A percentile compares a stretch with the other conserved stretches of the same genome.
These are phyloP conservation scores for Oncorhynchus masou DNA, from an alignment of 2,113 vertebrate genomes.

Conservation along the genomic window DNA sequence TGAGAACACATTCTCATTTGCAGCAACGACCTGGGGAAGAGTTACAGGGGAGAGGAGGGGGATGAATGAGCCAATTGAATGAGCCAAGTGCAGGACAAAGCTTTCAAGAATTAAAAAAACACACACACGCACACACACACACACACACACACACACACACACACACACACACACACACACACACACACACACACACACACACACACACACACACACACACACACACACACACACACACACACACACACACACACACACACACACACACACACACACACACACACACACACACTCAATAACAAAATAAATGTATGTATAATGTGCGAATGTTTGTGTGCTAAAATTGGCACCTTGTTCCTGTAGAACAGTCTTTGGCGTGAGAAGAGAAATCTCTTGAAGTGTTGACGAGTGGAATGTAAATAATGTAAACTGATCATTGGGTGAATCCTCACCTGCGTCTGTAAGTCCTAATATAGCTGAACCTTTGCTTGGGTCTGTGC, in stretches of 20 bases:
- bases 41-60: too few relatives aligned
- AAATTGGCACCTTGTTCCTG: slow-evolving; percentile 45
- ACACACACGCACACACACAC: too few relatives aligned
- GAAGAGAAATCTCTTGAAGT: slow-evolving; percentile 50
- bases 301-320: slow-evolving; percentile 31
- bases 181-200: neutral
- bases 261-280: neutral
- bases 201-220: too few relatives aligned
- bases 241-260: neutral
- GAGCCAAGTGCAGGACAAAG: too few relatives aligned
- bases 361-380: slow-evolving; percentile 40
- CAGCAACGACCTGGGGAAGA: too few relatives aligned
- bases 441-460: slow-evolving; percentile 49
- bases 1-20: too few relatives aligned
- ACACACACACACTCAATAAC: neutral
- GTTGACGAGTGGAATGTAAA: slow-evolving; percentile 63
- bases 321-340: slow-evolving; percentile 24
- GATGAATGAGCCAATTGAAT: too few relatives aligned
- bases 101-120: too few relatives aligned
- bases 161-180: neutral
- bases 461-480: slow-evolving; percentile 60
- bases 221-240: too few relatives aligned
- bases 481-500: slow-evolving; percentile 46
- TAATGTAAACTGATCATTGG: slow-evolving; percentile 52
- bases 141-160: too few relatives aligned